phyloP scores from a whole-genome alignment of 2,888 invertebrate genomes.

The Mechanitis messenoides region DNA sequence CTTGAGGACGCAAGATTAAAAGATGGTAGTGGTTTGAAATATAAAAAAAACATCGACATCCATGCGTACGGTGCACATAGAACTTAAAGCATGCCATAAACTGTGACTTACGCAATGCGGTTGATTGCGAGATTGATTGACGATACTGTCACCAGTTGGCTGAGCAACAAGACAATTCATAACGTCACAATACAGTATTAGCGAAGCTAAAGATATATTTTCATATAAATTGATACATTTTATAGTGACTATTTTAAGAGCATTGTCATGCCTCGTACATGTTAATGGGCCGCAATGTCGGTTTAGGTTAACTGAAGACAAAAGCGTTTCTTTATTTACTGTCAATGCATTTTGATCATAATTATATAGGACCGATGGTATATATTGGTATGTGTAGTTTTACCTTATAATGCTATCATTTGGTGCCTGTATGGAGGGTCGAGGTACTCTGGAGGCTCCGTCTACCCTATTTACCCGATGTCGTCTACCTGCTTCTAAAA shows the following conservation, averaged over 20 bases:
- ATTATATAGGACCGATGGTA: constrained; percentile 28
- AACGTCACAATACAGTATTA: constrained; percentile 68
- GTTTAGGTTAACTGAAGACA: constrained; percentile 29
- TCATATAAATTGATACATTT: background rate
- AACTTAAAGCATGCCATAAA: constrained; percentile 37
- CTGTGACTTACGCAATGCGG: constrained; percentile 92
- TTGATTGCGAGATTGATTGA: constrained; percentile 94
- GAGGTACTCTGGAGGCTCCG: constrained; percentile 73
- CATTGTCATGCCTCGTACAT: constrained; percentile 22
- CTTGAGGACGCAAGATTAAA: constrained; percentile 24
- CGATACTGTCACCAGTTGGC: constrained; percentile 95
- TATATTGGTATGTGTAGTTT: constrained; percentile 21
- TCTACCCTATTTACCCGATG: constrained; percentile 80
- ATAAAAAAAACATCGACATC: constrained; percentile 47
- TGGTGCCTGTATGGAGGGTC: constrained; percentile 79
- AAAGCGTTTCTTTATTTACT: constrained; percentile 25
- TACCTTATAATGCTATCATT: constrained; percentile 84
- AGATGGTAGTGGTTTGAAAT: constrained; percentile 30
- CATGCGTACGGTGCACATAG: constrained; percentile 53
- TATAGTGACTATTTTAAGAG: constrained; percentile 11
- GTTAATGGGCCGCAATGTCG: constrained; percentile 20
- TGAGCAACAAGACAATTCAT: constrained; percentile 79
- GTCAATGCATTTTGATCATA: constrained; percentile 41
- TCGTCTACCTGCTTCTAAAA: constrained; percentile 86
- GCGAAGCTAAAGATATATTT: constrained; percentile 46